Conservation (phyloP, 2,113 vertebrate genomes). For the Catharus fuscescens region DNA sequence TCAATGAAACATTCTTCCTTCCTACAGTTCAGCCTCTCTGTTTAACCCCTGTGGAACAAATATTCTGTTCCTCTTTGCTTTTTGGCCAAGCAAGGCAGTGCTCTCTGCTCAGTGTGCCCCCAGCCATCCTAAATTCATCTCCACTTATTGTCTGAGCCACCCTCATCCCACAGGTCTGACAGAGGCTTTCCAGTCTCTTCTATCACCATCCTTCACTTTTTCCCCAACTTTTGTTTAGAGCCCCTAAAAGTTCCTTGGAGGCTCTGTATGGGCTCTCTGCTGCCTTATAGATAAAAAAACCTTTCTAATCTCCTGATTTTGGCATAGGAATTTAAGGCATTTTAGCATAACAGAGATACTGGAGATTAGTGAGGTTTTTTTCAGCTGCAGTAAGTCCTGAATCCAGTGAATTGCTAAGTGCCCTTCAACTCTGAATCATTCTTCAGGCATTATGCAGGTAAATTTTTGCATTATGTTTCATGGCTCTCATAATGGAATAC, state of each 20-base stretch:
- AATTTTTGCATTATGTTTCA: background rate
- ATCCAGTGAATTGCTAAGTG: background rate
- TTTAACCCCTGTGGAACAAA: background rate
- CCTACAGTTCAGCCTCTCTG: background rate
- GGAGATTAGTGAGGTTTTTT: background rate
- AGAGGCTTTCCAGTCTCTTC: background rate
- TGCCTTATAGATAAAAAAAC: background rate
- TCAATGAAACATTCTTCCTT: background rate
- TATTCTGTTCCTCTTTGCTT: background rate
- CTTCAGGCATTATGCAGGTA: background rate
- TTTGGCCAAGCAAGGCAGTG: background rate
- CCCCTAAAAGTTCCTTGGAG: background rate
- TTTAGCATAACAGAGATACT: background rate
- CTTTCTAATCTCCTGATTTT: background rate
- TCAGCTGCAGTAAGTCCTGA: background rate
- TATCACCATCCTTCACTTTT: background rate
- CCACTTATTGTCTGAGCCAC: accelerated
- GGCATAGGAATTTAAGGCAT: background rate
- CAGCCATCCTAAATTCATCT: background rate
- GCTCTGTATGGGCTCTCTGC: background rate
- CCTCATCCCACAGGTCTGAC: background rate
- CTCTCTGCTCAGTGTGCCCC: background rate
- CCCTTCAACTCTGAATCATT: background rate
- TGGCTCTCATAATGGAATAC: background rate
- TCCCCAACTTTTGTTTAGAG: background rate